Conservation (phyloP, 2,113 vertebrate genomes). For the rat (Rattus norvegicus) region DNA sequence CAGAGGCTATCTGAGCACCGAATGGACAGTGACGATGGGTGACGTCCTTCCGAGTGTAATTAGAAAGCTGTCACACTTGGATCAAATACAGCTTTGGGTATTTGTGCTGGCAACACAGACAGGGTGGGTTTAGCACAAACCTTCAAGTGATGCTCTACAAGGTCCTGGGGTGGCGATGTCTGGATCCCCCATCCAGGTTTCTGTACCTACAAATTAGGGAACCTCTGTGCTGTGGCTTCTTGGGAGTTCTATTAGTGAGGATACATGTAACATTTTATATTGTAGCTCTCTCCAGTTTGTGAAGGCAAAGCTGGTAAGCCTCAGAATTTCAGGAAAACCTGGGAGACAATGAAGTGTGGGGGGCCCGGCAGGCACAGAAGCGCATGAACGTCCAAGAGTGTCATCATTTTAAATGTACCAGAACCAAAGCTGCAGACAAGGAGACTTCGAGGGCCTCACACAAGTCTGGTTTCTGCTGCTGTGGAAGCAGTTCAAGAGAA, state of each 20-base stretch:
- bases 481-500: conserved; percentile 50
- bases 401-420: conserved; percentile 25
- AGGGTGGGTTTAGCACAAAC: not conserved
- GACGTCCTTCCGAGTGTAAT: not conserved
- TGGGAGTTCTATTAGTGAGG: not conserved
- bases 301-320: not conserved
- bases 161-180: not conserved
- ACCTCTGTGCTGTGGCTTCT: not conserved
- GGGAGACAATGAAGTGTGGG: not conserved
- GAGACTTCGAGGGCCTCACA: conserved; percentile 23
- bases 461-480: conserved; percentile 27
- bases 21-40: not conserved
- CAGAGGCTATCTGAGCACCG: not conserved
- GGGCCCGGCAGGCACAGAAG: not conserved
- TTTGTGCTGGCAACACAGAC: not conserved
- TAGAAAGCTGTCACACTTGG: not conserved
- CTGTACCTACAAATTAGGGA: not conserved
- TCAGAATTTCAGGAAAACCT: conserved; percentile 37
- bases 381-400: not conserved
- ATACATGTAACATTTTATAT: not conserved
- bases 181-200: not conserved
- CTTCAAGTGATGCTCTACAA: not conserved
- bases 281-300: not conserved
- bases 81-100: not conserved
- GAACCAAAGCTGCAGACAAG: conserved; percentile 32